Evolutionary conservation across 1,140 invertebrate species (phyloP).

Genomic region (Hyles vespertilio): DNA sequence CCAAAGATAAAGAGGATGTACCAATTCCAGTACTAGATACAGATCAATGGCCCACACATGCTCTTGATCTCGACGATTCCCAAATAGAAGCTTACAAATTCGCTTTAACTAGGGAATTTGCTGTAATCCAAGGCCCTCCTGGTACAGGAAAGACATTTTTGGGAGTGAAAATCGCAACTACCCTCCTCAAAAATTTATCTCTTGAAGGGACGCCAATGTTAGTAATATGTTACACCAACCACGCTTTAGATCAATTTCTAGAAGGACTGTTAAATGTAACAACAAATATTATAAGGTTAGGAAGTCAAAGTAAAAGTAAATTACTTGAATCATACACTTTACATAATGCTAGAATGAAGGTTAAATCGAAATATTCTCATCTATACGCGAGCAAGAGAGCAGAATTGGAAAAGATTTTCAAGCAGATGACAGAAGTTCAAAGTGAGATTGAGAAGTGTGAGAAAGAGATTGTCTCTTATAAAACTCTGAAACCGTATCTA

Average conservation of each 20-base stretch:
- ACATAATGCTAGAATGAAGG: conserved; percentile 44
- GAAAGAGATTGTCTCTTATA: conserved; percentile 45
- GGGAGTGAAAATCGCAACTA: conserved; percentile 81
- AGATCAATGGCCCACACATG: conserved; percentile 58
- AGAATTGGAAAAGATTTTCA: conserved; percentile 48
- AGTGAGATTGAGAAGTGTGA: conserved; percentile 58
- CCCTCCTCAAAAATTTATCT: conserved; percentile 76
- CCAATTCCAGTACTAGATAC: conserved; percentile 46
- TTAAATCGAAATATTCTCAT: conserved; percentile 52
- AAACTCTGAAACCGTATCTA: conserved; percentile 42
- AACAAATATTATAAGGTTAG: conserved; percentile 81
- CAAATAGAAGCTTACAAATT: conserved; percentile 78
- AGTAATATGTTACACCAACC: conserved; percentile 90
- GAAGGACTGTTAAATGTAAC: conserved; percentile 80
- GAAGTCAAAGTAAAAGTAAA: conserved; percentile 82
- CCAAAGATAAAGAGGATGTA: conserved; percentile 36
- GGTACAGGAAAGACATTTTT: conserved; percentile 89
- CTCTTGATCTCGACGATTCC: conserved; percentile 75
- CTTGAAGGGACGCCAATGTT: conserved; percentile 80
- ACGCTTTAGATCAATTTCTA: conserved; percentile 93
- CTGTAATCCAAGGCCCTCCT: conserved; percentile 88
- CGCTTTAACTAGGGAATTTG: conserved; percentile 80
- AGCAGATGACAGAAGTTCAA: conserved; percentile 52
- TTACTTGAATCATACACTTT: conserved; percentile 73
- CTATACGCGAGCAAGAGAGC: conserved; percentile 47